Base-by-base conservation (phyloP, 2,888 invertebrate genomes). In the Limenitis camilla region DNA sequence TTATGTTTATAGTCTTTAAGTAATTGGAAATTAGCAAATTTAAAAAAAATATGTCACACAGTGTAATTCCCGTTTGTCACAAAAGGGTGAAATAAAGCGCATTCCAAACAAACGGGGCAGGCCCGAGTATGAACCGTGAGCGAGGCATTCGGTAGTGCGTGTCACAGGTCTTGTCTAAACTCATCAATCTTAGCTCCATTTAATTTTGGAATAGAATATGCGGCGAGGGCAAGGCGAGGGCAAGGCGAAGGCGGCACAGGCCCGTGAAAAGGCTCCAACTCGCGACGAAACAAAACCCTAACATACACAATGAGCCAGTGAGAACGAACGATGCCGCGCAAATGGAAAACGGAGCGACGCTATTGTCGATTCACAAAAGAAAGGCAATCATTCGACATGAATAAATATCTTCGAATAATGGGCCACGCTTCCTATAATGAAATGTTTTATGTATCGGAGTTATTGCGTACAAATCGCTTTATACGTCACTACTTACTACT, bases 321-420 rank as follows among this genome's bases (percentile, higher is more conserved):
- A 19, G 19, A 61, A 67, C 68, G 67, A 45, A 38, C 45, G 45
- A 45, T 44, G 70, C 72, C 74, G 68, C 74, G 78, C 78, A 78
- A 84, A 85, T 81, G 84, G 80, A 81, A 83, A 79, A 82, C 74
- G 74, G 65, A 72, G 66, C 76, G 74, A 74, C 73, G 73, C 79
- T 78, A 81, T 86, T 86, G 86, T 86, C 75, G 75, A 75, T 74
- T 64, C 77, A 86, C 86, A 86, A 86, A 86, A 78, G 85, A 85
- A 84, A 86, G 81, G 86, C 80, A 83, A 87, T 86, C 85, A 82
- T 83, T 86, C 82, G 84, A 85, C 86, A 82, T 84, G 85, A 86
- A 87, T 86, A 85, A 85, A 85, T 82, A 84, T 86, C 81, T 84
- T 82, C 82, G 84, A 86, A 81, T 86, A 86, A 87, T 87, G 77